These are phyloP conservation scores for Aplysina aerophoba DNA, from an alignment of 37 sponge, comb jelly and placozoan genomes.

Conservation along the genomic window DNA sequence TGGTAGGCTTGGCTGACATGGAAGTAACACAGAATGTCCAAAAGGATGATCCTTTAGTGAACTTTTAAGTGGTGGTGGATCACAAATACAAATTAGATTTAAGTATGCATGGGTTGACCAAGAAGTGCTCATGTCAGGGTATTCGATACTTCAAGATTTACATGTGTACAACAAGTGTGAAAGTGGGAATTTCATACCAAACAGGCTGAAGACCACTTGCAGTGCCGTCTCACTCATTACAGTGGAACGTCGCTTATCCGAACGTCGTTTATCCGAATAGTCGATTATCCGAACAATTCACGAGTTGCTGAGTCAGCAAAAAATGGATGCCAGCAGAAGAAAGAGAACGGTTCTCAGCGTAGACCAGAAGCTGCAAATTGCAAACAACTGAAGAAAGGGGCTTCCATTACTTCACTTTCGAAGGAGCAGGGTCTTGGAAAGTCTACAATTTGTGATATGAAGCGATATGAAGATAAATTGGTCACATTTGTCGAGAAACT, in stretches of 20 bases:
- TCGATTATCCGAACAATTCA: constrained; percentile 19
- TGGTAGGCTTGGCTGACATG: no score
- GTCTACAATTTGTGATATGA: constrained; percentile 61
- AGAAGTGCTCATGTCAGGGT: no score
- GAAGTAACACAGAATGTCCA: no score
- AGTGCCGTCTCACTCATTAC: no score
- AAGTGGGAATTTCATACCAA: no score
- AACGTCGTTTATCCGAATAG: constrained; percentile 25
- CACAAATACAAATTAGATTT: no score
- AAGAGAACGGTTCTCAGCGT: constrained; percentile 23
- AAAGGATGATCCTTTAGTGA: no score
- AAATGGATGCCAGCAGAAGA: constrained; percentile 14
- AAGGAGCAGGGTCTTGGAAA: constrained; percentile 60
- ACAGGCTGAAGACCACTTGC: no score
- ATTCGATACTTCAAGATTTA: no score
- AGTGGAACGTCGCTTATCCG: constrained; percentile 34
- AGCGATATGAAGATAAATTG: constrained; percentile 55
- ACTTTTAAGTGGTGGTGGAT: no score
- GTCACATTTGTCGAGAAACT: constrained; percentile 32
- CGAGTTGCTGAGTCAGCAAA: constrained; percentile 32
- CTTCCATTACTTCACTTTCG: constrained; percentile 27
- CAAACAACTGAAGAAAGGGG: constrained; percentile 30
- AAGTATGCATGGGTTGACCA: no score
- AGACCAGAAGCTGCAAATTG: constrained; percentile 30
- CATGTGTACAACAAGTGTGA: no score